Evolutionary conservation across 1,140 invertebrate genomes (phyloP).

Genomic region (Dufourea novaeangliae): DNA sequence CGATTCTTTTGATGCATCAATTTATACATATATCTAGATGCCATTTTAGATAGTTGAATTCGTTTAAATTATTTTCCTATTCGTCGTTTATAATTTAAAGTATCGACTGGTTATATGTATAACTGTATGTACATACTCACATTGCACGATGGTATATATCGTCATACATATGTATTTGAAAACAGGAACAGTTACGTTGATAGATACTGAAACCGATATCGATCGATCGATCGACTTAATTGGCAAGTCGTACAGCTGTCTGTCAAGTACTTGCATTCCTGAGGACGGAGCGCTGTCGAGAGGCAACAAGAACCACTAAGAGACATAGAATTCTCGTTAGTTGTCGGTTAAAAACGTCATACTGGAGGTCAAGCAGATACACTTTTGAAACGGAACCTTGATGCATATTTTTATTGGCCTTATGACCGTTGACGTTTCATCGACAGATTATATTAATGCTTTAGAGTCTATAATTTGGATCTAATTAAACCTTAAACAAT

Average conservation of each 20-base stretch:
- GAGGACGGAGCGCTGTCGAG: not conserved
- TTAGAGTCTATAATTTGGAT: too few species aligned
- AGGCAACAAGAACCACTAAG: not conserved
- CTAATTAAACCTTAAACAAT: too few species aligned
- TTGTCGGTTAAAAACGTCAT: not conserved
- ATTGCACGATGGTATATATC: too few species aligned
- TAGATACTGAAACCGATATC: not conserved
- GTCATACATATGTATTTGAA: not conserved
- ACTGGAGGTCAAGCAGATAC: not conserved
- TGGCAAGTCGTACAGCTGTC: not conserved
- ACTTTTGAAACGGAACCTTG: not conserved
- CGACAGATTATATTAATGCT: too few species aligned
- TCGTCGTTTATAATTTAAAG: too few species aligned
- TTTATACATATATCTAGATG: too few species aligned
- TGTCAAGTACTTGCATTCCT: conserved; percentile 5
- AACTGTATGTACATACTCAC: too few species aligned
- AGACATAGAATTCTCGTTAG: not conserved
- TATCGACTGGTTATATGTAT: too few species aligned
- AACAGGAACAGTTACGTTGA: not conserved
- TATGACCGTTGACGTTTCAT: not conserved
- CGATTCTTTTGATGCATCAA: too few species aligned
- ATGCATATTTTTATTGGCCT: not conserved
- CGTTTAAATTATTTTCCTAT: too few species aligned
- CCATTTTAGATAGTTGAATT: too few species aligned
- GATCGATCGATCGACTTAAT: conserved; percentile 21